Evolutionary conservation across 2,888 invertebrate species (phyloP), one percentile per base, ranked within the genome.

Genomic region (Caenorhabditis plicata): DNA sequence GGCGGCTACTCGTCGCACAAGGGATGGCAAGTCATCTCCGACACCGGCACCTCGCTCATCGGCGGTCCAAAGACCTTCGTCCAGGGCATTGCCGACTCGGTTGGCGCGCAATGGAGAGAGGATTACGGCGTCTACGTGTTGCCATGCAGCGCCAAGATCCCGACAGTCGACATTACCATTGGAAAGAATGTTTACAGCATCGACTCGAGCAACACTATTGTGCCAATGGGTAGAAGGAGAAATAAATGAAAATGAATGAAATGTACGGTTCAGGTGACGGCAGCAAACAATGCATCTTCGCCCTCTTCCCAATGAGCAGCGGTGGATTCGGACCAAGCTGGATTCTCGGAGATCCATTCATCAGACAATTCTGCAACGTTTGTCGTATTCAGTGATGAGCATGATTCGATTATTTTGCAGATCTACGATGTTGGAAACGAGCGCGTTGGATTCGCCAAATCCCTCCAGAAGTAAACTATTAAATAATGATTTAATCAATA

Each of bases 21-120:
- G 46, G 71, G 67, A 41, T 68, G 60, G 57, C 65, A 71, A 51
- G 68, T 69, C 27, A 71, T 71, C 55, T 71, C 71, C 43, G 71
- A 68, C 45, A 71, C 71, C 9, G 68, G 71, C 38, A 68, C 71
- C 8, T 68, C 71, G 1, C 46, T 71, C 33, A 64, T 71, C 57
- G 66, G 63, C 53, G 70, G 57, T 45, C 68, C 68, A 39, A 52
- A 56, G 32, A 53, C 62, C 29, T 47, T 56, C 45, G 58, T 57
- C 23, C 20, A 51, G 11, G 47, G 31, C n/a, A 35, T 68, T 15
- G 68, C 63, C n/a, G 19, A 41, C 2, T 62, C 65, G 15, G 45
- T 61, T 25, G 65, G 65, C 43, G 68, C 58, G 29, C 47, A 58
- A 38, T 68, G 57, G 55, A 36, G 46, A 35, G 54, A 61, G 27